Base-by-base conservation (phyloP, 2,797 vertebrate genomes). In the Sebastes steindachneri region DNA sequence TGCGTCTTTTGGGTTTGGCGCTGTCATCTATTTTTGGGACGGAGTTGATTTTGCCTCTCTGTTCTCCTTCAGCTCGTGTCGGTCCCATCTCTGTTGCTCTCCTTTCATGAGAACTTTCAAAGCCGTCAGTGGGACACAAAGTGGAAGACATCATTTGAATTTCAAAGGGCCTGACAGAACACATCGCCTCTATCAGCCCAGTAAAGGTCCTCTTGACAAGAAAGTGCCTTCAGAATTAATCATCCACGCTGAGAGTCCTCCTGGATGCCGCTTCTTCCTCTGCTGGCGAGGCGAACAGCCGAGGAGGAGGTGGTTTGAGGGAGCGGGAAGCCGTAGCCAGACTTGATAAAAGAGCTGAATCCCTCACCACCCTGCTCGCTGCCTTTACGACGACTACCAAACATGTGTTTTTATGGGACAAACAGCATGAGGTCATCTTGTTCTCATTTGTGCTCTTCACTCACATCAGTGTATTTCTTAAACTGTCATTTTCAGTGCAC, bases 81-180 rank as follows among this genome's bases (percentile, higher is more conserved):
- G 28, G 71, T 84, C 60, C 72, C 87, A 75, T 91, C 86, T 90
- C 75, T 54, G 75, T 88, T 86, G 79, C 82, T 81, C 73, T 81
- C 69, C 74, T 92, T 91, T 89, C 65, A 88, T 89, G 71, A 88
- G 88, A 75, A 86, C 76, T 86, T 95, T 91, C 86, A 92, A 92
- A 91, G 79, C 77, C 58, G 33, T 92, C 90, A 79, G 82, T 72
- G 86, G 77, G 86, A 88, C 89, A 87, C 89, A 81, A 86, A 92
- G 86, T 81, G 60, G 87, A 87, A 93, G 82, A 80, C 84, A 66
- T 81, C 80, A 93, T 95, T 95, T 94, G 90, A 95, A 95, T 95
- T 93, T 94, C 89, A 94, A 95, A 94, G 90, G 90, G 79, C 63
- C 83, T 90, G 91, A 93, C 90, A 89, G 80, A 92, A 80, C 76